A percentile compares a stretch with the other conserved stretches of the same genome.
These are phyloP conservation scores for Plutomurus gul DNA, from an alignment of 1,140 invertebrate species.

Conservation along the genomic window DNA sequence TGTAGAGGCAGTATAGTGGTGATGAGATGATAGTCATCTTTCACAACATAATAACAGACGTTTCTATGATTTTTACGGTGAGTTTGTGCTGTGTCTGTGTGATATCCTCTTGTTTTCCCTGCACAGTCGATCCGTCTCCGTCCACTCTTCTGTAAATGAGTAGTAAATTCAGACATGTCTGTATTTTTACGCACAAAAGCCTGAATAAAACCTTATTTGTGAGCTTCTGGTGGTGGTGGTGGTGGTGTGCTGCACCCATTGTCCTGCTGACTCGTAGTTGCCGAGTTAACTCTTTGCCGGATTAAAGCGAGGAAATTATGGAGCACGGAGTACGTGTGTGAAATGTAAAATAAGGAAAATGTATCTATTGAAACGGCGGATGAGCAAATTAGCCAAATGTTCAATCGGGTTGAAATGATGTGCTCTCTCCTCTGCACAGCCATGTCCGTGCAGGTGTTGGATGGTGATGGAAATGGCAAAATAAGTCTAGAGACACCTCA, in stretches of 20 bases:
- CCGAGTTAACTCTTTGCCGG: neutral
- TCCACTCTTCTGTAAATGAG: neutral
- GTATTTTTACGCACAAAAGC: constrained; percentile 6
- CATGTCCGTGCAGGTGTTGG: constrained; percentile 17
- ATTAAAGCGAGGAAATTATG: neutral
- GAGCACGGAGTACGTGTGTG: constrained; percentile 12
- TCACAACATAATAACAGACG: constrained; percentile 28
- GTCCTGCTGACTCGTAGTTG: too few species aligned
- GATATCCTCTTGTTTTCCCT: too few species aligned
- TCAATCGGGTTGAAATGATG: constrained; percentile 20
- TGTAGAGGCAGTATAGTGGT: neutral
- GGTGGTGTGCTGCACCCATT: neutral
- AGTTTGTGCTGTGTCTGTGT: neutral
- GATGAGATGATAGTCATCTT: constrained; percentile 26
- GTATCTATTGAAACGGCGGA: neutral
- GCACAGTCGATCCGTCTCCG: neutral
- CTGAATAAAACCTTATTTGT: neutral
- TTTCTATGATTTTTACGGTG: constrained; percentile 11
- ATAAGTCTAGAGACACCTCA: constrained; percentile 30
- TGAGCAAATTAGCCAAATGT: constrained; percentile 37
- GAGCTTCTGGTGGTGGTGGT: neutral
- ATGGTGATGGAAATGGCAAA: constrained; percentile 25
- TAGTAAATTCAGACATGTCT: constrained; percentile 19
- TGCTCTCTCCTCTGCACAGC: neutral
- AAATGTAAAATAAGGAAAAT: constrained; percentile 1